Evolutionary conservation across 2,797 vertebrate genomes (phyloP).

Genomic region (Danio choprae): DNA sequence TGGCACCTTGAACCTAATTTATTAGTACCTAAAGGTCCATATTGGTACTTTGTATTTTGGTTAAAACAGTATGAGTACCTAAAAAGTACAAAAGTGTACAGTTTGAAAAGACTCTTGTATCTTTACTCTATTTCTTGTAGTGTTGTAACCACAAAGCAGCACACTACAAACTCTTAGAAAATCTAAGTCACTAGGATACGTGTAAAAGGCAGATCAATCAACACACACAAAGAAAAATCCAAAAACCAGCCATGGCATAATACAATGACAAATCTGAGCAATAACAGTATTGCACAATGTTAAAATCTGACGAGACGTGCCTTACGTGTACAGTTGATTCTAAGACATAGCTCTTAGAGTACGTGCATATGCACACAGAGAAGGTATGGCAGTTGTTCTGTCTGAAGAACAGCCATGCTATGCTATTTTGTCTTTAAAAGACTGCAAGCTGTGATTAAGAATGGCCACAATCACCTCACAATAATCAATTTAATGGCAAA

Average conservation of each 20-base stretch:
- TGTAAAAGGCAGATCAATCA: neutral
- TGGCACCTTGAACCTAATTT: too few relatives aligned
- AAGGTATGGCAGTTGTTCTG: neutral
- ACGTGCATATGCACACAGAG: slow-evolving; percentile 41
- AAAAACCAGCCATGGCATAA: neutral
- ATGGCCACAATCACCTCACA: slow-evolving; percentile 15
- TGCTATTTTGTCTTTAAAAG: slow-evolving; percentile 28
- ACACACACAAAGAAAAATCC: neutral
- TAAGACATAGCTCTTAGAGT: neutral
- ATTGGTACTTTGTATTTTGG: too few relatives aligned
- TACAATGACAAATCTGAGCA: neutral
- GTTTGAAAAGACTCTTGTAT: too few relatives aligned
- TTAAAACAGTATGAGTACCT: too few relatives aligned
- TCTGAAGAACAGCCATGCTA: slow-evolving; percentile 10
- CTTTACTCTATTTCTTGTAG: too few relatives aligned
- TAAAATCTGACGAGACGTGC: neutral
- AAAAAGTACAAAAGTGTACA: too few relatives aligned
- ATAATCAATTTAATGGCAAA: slow-evolving; percentile 39
- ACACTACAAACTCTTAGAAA: neutral
- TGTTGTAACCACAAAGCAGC: neutral
- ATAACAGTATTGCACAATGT: neutral
- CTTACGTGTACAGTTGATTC: neutral
- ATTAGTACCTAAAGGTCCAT: too few relatives aligned
- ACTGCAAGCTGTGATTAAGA: neutral
- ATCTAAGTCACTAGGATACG: neutral